Evolutionary conservation across 2,888 invertebrate genomes (phyloP).

Genomic region (Galerucella calmariensis): DNA sequence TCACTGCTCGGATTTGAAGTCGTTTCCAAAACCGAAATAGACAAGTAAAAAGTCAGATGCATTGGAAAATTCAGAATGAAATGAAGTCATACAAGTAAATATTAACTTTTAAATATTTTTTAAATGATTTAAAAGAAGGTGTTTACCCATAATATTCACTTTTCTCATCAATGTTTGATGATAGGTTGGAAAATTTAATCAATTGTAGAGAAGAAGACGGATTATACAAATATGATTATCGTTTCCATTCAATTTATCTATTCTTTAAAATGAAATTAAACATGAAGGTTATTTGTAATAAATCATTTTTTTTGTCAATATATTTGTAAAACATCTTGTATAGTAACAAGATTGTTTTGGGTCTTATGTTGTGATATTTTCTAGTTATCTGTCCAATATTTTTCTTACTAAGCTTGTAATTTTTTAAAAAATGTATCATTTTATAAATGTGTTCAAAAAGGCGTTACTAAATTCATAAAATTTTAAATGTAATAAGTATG

Average conservation of each 20-base stretch:
- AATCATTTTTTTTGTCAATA: not conserved
- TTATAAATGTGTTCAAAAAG: conserved; percentile 18
- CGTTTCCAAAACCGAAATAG: not conserved
- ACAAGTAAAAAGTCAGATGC: not conserved
- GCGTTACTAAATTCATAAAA: conserved; percentile 1
- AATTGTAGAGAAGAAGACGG: too few species aligned
- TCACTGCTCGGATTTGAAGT: not conserved
- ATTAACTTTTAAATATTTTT: too few species aligned
- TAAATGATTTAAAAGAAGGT: too few species aligned
- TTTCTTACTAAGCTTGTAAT: not conserved
- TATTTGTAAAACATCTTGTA: not conserved
- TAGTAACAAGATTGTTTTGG: conserved; percentile 13
- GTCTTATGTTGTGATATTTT: conserved; percentile 32
- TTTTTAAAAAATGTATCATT: not conserved
- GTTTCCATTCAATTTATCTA: too few species aligned
- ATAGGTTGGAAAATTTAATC: too few species aligned
- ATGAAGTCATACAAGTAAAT: not conserved
- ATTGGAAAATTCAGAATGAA: not conserved
- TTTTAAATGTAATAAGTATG: not conserved
- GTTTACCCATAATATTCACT: not conserved
- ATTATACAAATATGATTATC: too few species aligned
- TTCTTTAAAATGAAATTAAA: too few species aligned
- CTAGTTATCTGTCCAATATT: conserved; percentile 15
- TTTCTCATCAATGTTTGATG: not conserved
- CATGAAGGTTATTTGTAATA: too few species aligned